Evolutionary conservation across 2,113 vertebrate genomes (phyloP).

Genomic region (Paradoxurus hermaphroditus): DNA sequence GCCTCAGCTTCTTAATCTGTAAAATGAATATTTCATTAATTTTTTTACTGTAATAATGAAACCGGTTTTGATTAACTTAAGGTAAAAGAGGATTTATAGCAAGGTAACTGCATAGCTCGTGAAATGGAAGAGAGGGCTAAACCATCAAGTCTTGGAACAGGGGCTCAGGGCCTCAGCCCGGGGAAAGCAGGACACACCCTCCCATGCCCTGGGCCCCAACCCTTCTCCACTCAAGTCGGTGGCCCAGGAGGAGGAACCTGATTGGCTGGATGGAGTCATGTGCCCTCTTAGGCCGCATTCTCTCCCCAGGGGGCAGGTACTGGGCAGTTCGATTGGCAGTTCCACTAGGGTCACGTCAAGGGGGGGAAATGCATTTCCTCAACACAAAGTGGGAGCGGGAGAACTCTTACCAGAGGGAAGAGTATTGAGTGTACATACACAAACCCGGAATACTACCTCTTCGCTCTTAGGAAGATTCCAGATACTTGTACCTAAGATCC

Average conservation of each 20-base stretch:
- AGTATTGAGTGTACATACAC: accelerated
- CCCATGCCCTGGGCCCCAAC: not conserved
- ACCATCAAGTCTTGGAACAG: not conserved
- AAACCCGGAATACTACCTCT: not conserved
- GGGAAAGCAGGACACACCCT: not conserved
- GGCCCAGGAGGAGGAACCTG: not conserved
- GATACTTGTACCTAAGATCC: not conserved
- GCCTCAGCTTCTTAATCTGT: not conserved
- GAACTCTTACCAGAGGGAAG: not conserved
- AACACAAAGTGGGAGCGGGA: not conserved
- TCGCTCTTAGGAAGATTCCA: not conserved
- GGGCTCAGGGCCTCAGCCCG: not conserved
- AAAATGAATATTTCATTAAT: conserved; percentile 12
- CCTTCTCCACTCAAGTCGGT: not conserved
- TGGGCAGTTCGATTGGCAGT: not conserved
- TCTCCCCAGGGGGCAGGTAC: not conserved
- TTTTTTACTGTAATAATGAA: not conserved
- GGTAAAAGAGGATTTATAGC: not conserved
- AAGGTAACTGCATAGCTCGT: not conserved
- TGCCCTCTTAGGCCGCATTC: not conserved
- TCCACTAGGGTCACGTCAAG: not conserved
- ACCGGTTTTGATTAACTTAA: not conserved
- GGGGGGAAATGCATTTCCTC: not conserved
- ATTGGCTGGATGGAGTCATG: not conserved
- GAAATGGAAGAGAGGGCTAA: not conserved